Evolutionary conservation across 1,140 invertebrate species (phyloP).

Genomic region (Aphelenchoides besseyi): DNA sequence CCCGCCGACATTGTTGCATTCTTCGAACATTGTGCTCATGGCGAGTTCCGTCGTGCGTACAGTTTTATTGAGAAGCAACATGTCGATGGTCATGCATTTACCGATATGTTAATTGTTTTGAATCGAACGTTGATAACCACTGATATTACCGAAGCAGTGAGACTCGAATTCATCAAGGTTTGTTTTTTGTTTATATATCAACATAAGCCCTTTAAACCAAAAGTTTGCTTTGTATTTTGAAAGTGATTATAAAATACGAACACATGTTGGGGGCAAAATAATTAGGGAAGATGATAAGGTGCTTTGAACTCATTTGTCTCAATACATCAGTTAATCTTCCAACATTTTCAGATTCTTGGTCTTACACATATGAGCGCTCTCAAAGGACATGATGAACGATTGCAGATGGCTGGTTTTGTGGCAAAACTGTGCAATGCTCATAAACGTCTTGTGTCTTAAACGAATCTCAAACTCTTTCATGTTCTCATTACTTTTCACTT

Average conservation of each 20-base stretch:
- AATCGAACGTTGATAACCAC: slow-evolving; percentile 28
- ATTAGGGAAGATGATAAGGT: slow-evolving; percentile 10
- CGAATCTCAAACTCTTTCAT: neutral
- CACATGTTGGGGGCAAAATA: slow-evolving; percentile 63
- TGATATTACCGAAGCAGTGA: slow-evolving; percentile 17
- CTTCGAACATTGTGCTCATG: slow-evolving; percentile 74
- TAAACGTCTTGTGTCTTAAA: neutral
- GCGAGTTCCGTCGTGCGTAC: slow-evolving; percentile 81
- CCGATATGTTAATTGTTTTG: slow-evolving; percentile 34
- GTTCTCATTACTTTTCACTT: neutral
- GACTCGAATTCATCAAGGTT: slow-evolving; percentile 28
- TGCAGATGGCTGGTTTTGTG: slow-evolving; percentile 84
- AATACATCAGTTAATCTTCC: slow-evolving; percentile 28
- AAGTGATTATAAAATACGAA: slow-evolving; percentile 67
- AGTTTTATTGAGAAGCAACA: slow-evolving; percentile 63
- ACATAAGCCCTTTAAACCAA: slow-evolving; percentile 67
- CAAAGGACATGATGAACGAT: slow-evolving; percentile 78
- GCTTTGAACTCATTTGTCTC: neutral
- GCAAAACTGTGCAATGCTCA: slow-evolving; percentile 72
- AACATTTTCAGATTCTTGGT: slow-evolving; percentile 77
- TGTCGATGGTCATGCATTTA: slow-evolving; percentile 18
- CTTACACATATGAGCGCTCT: slow-evolving; percentile 82
- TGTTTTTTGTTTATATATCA: slow-evolving; percentile 17
- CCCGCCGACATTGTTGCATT: slow-evolving; percentile 87
- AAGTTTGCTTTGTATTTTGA: slow-evolving; percentile 67